These are phyloP conservation scores for Eueides isabella DNA, from an alignment of 1,140 invertebrate species.

Conservation along the genomic window DNA sequence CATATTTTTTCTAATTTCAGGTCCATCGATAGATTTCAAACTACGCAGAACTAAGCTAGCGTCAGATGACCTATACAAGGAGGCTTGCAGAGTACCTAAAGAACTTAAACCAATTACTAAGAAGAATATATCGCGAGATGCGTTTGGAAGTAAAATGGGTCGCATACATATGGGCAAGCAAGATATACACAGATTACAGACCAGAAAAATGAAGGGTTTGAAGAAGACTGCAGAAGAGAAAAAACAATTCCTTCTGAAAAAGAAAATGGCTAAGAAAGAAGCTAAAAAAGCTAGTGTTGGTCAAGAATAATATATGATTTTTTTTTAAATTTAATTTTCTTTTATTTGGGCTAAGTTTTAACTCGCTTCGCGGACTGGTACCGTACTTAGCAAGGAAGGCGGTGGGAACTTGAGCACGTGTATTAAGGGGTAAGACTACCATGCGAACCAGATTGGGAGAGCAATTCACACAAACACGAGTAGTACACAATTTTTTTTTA, in stretches of 20 bases:
- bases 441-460: too few species aligned
- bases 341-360: too few species aligned
- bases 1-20: conserved; percentile 56
- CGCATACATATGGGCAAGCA: conserved; percentile 96
- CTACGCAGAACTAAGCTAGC: conserved; percentile 94
- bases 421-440: too few species aligned
- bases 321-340: background rate
- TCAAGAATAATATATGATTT: conserved; percentile 11
- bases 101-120: conserved; percentile 91
- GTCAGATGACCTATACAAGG: conserved; percentile 95
- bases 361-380: too few species aligned
- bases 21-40: conserved; percentile 94
- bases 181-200: conserved; percentile 93
- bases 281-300: conserved; percentile 49
- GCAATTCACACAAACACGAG: too few species aligned
- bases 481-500: too few species aligned
- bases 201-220: conserved; percentile 96
- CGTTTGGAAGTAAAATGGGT: conserved; percentile 94
- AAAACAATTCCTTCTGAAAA: conserved; percentile 83
- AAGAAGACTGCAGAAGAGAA: conserved; percentile 88
- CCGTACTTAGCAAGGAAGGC: too few species aligned
- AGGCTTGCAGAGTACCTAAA: conserved; percentile 92
- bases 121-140: conserved; percentile 95
- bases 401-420: too few species aligned
- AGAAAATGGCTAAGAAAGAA: conserved; percentile 73